phyloP scores from a whole-genome alignment of 2,113 vertebrate species.

The Sapajus apella region DNA sequence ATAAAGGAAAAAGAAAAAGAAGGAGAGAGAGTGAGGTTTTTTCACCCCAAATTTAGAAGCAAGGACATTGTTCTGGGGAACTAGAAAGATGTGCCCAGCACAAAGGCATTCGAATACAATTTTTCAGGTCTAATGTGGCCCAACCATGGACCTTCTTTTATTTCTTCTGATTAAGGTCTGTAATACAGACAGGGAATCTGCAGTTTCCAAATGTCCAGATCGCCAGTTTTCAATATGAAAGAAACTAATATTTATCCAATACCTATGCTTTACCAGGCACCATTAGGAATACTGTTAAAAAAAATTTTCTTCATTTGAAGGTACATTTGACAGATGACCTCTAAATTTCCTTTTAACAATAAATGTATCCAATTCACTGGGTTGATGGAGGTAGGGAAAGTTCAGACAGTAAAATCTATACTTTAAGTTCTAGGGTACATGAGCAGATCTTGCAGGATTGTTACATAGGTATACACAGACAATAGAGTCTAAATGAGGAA shows the following conservation, averaged over 20 bases:
- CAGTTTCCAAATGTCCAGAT: background rate
- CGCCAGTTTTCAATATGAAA: background rate
- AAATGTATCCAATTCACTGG: background rate
- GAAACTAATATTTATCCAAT: background rate
- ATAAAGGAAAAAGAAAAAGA: background rate
- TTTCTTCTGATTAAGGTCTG: background rate
- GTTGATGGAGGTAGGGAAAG: background rate
- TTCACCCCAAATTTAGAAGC: background rate
- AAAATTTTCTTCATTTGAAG: background rate
- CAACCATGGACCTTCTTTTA: background rate
- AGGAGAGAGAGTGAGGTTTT: too few relatives aligned
- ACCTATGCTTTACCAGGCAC: background rate
- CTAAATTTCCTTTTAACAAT: background rate
- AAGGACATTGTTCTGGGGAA: background rate
- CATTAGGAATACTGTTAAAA: background rate
- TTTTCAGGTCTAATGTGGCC: background rate
- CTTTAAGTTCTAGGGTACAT: too few relatives aligned
- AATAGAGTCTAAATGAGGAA: background rate
- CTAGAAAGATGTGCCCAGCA: background rate
- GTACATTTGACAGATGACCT: background rate
- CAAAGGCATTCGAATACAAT: background rate
- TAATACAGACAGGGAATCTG: background rate
- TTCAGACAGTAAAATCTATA: background rate
- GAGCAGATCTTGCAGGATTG: too few relatives aligned
- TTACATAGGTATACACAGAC: background rate